These are phyloP conservation scores for Lota lota DNA, from an alignment of 2,113 vertebrate genomes.

Conservation along the genomic window DNA sequence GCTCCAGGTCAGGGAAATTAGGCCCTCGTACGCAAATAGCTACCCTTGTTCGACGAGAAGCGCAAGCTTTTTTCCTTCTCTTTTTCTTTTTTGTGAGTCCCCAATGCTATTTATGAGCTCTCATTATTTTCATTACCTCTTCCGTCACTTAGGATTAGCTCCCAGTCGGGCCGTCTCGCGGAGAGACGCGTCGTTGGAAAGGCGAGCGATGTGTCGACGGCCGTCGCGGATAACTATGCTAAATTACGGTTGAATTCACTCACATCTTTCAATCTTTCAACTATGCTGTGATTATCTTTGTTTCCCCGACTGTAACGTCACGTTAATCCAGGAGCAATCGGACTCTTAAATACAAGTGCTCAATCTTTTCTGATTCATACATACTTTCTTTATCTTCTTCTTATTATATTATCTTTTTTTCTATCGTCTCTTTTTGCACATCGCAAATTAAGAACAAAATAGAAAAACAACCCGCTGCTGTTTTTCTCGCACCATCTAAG, in stretches of 20 bases:
- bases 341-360: slow-evolving; percentile 32
- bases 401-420: too few relatives aligned
- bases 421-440: too few relatives aligned
- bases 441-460: too few relatives aligned
- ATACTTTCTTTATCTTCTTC: too few relatives aligned
- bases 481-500: slow-evolving; percentile 40
- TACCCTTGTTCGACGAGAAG: slow-evolving; percentile 37
- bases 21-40: slow-evolving; percentile 49
- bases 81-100: slow-evolving; percentile 65
- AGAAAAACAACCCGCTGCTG: background rate
- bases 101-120: slow-evolving; percentile 58
- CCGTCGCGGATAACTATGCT: slow-evolving; percentile 50
- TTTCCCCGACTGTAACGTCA: slow-evolving; percentile 8
- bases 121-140: slow-evolving; percentile 70
- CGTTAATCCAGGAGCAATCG: slow-evolving; percentile 33
- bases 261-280: slow-evolving; percentile 46
- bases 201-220: background rate
- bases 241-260: slow-evolving; percentile 61
- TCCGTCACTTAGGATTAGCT: slow-evolving; percentile 68
- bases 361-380: slow-evolving; percentile 29
- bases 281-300: too few relatives aligned
- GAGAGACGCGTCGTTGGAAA: slow-evolving; percentile 27
- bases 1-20: slow-evolving; percentile 44
- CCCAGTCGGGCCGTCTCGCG: slow-evolving; percentile 28
- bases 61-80: slow-evolving; percentile 55